Conservation (phyloP, 2,113 vertebrate genomes). For the Actenoides lindsayi region DNA sequence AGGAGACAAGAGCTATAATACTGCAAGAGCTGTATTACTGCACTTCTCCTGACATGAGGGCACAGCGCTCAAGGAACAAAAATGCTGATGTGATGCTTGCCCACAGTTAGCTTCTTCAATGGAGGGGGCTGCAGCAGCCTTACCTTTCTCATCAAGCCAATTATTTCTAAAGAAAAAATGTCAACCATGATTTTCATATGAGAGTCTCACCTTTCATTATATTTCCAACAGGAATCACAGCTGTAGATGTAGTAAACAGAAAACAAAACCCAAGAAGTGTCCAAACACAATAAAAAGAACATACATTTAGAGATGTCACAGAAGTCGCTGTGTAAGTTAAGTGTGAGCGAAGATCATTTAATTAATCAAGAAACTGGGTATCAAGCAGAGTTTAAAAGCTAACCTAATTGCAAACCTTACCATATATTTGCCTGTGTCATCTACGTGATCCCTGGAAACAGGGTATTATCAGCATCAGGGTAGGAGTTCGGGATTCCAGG, state of each 20-base stretch:
- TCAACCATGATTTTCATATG: neutral
- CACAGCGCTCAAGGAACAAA: neutral
- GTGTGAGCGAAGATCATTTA: neutral
- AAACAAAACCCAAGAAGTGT: neutral
- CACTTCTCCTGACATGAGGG: neutral
- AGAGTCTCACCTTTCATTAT: neutral
- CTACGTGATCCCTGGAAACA: neutral
- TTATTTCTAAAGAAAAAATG: neutral
- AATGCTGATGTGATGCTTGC: neutral
- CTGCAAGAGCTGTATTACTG: too few species aligned
- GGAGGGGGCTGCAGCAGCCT: neutral
- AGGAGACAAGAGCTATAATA: neutral
- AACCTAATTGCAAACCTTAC: neutral
- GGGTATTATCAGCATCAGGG: accelerated
- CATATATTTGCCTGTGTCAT: accelerated
- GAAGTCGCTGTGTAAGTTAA: neutral
- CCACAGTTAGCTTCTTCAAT: neutral
- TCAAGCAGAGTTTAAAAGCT: neutral
- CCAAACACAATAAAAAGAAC: neutral
- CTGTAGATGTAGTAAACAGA: neutral
- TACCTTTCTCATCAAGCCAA: neutral
- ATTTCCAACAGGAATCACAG: neutral
- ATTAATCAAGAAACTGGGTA: neutral
- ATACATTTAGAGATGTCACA: neutral
- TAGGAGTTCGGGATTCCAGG: neutral